phyloP scores from a whole-genome alignment of 2,888 invertebrate genomes.

The Steinernema carpocapsae region DNA sequence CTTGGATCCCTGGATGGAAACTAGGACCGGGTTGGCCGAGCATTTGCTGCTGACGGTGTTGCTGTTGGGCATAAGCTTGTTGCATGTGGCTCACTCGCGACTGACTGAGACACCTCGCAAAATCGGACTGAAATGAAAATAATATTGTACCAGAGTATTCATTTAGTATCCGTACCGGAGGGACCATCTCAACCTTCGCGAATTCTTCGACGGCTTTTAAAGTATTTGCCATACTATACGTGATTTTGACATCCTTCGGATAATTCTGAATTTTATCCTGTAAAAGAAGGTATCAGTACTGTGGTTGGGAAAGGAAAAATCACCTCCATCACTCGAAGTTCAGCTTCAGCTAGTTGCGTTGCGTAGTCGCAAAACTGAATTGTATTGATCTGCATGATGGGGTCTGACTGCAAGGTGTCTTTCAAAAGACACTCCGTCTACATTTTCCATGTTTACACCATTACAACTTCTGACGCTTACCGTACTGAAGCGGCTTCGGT shows the following conservation, averaged over 20 bases:
- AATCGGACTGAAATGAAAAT: neutral
- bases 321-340: slow-evolving; percentile 18
- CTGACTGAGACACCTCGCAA: neutral
- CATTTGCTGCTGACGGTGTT: neutral
- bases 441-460: neutral
- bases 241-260: slow-evolving; percentile 9
- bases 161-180: neutral
- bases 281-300: neutral
- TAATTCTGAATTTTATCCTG: neutral
- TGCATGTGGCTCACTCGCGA: neutral
- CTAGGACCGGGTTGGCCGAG: neutral
- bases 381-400: slow-evolving; percentile 18
- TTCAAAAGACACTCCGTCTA: neutral
- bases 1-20: neutral
- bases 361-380: slow-evolving; percentile 20
- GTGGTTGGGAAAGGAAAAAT: neutral
- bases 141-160: neutral
- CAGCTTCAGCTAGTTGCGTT: slow-evolving; percentile 2
- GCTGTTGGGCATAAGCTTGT: neutral
- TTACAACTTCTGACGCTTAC: neutral
- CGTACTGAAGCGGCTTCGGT: neutral
- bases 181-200: slow-evolving; percentile 9
- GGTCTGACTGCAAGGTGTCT: neutral
- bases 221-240: neutral
- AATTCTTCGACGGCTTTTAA: slow-evolving; percentile 3